A percentile compares a stretch with the other conserved stretches of the same genome.
These are phyloP conservation scores for Masnerella sp. DNA, from an alignment of 2,888 invertebrate species.

Conservation along the genomic window DNA sequence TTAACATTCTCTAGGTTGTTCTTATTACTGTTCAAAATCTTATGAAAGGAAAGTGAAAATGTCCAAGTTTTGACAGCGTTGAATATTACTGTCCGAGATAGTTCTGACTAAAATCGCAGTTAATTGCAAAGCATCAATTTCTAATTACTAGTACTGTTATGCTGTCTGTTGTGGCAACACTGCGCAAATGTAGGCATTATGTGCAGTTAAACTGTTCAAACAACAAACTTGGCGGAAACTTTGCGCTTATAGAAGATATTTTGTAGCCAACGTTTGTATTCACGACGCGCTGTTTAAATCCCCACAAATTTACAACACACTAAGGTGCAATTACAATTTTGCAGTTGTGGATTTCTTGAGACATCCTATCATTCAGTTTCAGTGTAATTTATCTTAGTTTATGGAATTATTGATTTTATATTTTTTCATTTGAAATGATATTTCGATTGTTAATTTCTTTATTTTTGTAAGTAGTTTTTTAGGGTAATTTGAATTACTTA, in stretches of 20 bases:
- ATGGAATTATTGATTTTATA: too few relatives aligned
- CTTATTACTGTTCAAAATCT: too few relatives aligned
- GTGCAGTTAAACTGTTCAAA: slow-evolving; percentile 22
- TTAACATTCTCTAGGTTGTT: too few relatives aligned
- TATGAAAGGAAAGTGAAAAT: too few relatives aligned
- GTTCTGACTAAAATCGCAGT: too few relatives aligned
- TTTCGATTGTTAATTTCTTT: too few relatives aligned
- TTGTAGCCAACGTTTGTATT: slow-evolving; percentile 24
- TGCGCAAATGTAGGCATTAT: slow-evolving; percentile 16
- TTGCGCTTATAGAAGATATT: slow-evolving; percentile 33
- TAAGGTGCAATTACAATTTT: slow-evolving; percentile 14
- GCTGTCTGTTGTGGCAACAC: slow-evolving; percentile 15
- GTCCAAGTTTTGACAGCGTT: too few relatives aligned
- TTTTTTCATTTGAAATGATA: too few relatives aligned
- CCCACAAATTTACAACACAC: slow-evolving; percentile 11
- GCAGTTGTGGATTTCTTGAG: slow-evolving; percentile 13
- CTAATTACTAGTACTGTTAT: slow-evolving; percentile 18
- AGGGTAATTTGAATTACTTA: too few relatives aligned
- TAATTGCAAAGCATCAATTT: slow-evolving; percentile 20
- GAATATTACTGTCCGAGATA: too few relatives aligned
- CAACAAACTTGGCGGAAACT: slow-evolving; percentile 34
- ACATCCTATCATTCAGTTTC: slow-evolving; percentile 17
- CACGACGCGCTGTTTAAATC: slow-evolving; percentile 16
- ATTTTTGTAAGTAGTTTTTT: slow-evolving; percentile 1
- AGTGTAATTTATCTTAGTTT: too few relatives aligned